A percentile compares a stretch with the other conserved stretches of the same genome.
Evolutionary conservation across 2,797 vertebrate genomes (phyloP).

Genomic region (Carduelis carduelis): DNA sequence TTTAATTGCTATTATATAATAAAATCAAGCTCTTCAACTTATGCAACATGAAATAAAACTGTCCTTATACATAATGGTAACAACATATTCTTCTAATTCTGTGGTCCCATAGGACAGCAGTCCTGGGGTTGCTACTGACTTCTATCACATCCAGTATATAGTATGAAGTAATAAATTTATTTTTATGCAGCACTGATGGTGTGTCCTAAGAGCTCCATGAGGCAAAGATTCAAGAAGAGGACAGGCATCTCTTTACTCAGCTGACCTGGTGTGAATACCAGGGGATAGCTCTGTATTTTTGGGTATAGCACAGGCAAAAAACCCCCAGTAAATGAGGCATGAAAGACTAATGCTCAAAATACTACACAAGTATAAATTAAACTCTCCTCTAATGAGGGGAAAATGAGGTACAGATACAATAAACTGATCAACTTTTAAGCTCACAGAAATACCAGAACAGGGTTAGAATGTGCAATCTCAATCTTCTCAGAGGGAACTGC

Average conservation of each 20-base stretch:
- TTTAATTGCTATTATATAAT: neutral
- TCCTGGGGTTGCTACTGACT: neutral
- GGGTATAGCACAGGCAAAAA: neutral
- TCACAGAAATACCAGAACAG: neutral
- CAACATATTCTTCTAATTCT: neutral
- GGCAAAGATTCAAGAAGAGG: neutral
- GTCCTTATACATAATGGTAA: neutral
- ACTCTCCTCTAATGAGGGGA: neutral
- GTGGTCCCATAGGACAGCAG: neutral
- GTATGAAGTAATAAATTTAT: conserved; percentile 19
- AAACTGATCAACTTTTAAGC: neutral
- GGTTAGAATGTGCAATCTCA: neutral
- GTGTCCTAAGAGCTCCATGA: neutral
- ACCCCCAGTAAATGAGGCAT: neutral
- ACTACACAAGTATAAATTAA: neutral
- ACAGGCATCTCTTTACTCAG: neutral
- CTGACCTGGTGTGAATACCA: conserved; percentile 4
- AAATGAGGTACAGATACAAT: neutral
- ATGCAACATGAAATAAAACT: neutral
- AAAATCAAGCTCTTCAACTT: neutral
- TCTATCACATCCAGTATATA: neutral
- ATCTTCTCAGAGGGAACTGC: neutral
- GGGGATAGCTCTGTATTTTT: neutral
- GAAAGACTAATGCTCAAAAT: neutral
- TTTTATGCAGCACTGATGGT: neutral